Percentiles rank a stretch among this genome's conserved stretches.
Evolutionary conservation across 2,888 invertebrate genomes (phyloP).

Genomic region (Agrotis segetum): DNA sequence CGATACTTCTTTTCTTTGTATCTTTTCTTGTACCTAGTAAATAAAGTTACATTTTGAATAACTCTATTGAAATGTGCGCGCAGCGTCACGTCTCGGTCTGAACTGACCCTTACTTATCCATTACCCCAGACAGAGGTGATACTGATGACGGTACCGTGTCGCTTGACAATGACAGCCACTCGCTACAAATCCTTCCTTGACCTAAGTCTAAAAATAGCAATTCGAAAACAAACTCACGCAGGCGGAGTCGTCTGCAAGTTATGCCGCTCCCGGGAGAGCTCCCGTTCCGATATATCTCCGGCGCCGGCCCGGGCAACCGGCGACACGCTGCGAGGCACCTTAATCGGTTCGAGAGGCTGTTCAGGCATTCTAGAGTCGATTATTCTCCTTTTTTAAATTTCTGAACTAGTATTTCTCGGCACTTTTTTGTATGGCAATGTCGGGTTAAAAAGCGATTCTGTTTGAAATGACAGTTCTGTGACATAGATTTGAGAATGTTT

Average conservation of each 20-base stretch:
- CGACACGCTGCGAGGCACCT: conserved; percentile 79
- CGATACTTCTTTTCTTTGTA: too few species aligned
- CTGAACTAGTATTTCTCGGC: not conserved
- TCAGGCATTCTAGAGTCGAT: conserved; percentile 75
- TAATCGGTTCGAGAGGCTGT: conserved; percentile 69
- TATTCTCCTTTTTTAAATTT: conserved; percentile 20
- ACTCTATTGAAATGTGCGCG: too few species aligned
- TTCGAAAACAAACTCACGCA: conserved; percentile 71
- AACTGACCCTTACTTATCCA: too few species aligned
- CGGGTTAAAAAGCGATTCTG: conserved; percentile 39
- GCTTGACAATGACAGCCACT: not conserved
- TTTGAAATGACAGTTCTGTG: conserved; percentile 56
- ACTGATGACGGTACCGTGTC: not conserved
- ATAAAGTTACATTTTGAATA: too few species aligned
- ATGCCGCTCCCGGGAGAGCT: conserved; percentile 80
- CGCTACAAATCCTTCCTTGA: not conserved
- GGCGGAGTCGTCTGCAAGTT: conserved; percentile 82
- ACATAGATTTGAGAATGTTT: conserved; percentile 60
- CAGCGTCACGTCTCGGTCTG: too few species aligned
- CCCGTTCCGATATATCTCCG: conserved; percentile 85
- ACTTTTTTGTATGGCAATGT: conserved; percentile 15
- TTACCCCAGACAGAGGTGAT: not conserved
- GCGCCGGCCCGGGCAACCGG: conserved; percentile 83
- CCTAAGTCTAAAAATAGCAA: not conserved
- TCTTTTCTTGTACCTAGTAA: too few species aligned